Conservation (phyloP, 2,888 invertebrate species). For the Campoplex capitator region DNA sequence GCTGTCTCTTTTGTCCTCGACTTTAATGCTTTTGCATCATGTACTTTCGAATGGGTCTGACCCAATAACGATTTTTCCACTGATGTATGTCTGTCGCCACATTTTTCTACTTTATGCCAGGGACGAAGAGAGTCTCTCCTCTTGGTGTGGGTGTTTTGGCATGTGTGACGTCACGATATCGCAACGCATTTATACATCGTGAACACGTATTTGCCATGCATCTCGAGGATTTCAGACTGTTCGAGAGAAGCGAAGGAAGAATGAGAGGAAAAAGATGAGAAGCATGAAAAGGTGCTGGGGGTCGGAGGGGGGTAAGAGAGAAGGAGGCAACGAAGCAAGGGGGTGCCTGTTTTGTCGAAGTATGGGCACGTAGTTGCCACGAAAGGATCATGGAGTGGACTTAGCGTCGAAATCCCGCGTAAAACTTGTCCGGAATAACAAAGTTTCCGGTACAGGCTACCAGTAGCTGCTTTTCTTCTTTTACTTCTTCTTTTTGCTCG, state of each 20-base stretch:
- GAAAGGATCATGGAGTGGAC: conserved; percentile 84
- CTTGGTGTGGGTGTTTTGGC: neutral
- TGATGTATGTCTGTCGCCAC: conserved; percentile 10
- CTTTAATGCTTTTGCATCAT: conserved; percentile 29
- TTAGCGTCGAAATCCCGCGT: conserved; percentile 83
- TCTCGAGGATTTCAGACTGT: conserved; percentile 82
- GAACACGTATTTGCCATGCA: conserved; percentile 82
- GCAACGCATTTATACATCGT: conserved; percentile 76
- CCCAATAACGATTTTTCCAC: conserved; percentile 55
- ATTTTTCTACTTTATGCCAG: conserved; percentile 11
- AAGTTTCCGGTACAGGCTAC: conserved; percentile 75
- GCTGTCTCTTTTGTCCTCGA: conserved; percentile 28
- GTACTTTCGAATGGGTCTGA: conserved; percentile 45
- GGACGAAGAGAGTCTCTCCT: neutral
- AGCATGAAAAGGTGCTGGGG: neutral
- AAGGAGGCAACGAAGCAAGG: neutral
- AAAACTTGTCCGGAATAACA: conserved; percentile 83
- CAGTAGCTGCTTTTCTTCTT: conserved; percentile 42
- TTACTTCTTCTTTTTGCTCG: conserved; percentile 32
- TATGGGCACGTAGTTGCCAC: conserved; percentile 84
- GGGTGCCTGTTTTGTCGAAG: conserved; percentile 81
- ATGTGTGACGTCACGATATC: conserved; percentile 67
- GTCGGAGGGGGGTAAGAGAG: neutral
- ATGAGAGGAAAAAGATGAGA: conserved; percentile 34
- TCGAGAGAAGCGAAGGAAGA: conserved; percentile 53